These are phyloP conservation scores for Hippoglossus stenolepis DNA, from an alignment of 2,113 vertebrate genomes.

Conservation along the genomic window DNA sequence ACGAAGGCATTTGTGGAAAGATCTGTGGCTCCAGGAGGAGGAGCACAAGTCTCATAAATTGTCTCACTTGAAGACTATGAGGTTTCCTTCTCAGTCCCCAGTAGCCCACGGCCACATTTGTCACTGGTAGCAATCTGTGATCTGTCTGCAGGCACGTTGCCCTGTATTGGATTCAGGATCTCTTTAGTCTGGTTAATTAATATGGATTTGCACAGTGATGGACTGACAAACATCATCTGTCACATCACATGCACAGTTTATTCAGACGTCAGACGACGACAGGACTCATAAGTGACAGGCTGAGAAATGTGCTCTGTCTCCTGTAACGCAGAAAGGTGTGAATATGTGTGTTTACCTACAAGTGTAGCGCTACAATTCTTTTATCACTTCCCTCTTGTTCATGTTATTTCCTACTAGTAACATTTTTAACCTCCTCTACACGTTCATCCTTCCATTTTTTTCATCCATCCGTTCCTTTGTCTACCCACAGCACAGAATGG, in stretches of 20 bases:
- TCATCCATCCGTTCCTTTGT: background rate
- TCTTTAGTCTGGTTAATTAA: background rate
- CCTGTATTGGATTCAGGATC: background rate
- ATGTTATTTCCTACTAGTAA: background rate
- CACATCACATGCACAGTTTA: conserved; percentile 9
- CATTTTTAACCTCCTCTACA: too few species aligned
- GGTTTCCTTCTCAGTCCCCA: background rate
- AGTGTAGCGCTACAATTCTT: too few species aligned
- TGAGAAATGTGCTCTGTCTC: background rate
- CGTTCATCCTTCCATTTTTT: background rate
- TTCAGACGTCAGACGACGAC: background rate
- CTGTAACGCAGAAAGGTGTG: background rate
- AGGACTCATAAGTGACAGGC: background rate
- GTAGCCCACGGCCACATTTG: background rate
- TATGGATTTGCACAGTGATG: background rate
- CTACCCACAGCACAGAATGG: background rate
- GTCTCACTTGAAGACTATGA: too few species aligned
- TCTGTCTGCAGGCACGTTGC: background rate
- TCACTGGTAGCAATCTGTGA: background rate
- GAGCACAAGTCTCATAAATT: too few species aligned
- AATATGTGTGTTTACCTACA: too few species aligned
- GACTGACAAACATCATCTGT: conserved; percentile 20
- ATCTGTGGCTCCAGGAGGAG: too few species aligned
- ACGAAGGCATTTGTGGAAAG: too few species aligned
- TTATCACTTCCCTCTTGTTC: too few species aligned